phyloP scores from a whole-genome alignment of 2,797 vertebrate species.

The Limnodromus scolopaceus region DNA sequence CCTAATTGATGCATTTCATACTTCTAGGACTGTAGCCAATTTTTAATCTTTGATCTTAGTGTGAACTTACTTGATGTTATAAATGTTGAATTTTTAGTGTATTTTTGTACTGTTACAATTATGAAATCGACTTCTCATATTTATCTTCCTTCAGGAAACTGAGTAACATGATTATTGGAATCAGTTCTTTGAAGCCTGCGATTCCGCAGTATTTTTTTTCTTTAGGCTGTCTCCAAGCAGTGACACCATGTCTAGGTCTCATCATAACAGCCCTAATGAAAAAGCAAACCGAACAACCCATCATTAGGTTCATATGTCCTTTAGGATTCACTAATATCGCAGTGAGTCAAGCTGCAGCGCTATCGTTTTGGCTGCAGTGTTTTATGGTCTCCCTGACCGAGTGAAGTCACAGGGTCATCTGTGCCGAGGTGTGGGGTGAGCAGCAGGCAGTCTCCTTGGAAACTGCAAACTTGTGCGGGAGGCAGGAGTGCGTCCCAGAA shows the following conservation, averaged over 20 bases:
- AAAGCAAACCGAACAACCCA: background rate
- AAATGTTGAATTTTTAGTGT: constrained; percentile 37
- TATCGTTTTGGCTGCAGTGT: background rate
- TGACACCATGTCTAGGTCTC: constrained; percentile 69
- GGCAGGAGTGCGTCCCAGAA: constrained; percentile 10
- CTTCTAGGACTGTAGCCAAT: background rate
- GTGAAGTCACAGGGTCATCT: constrained; percentile 53
- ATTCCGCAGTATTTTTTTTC: background rate
- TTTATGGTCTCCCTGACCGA: constrained; percentile 60
- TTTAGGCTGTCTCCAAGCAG: constrained; percentile 57
- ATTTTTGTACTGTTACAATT: background rate
- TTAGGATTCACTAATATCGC: constrained; percentile 36
- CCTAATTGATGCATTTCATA: constrained; percentile 20
- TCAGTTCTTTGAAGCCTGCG: background rate
- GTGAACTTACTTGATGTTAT: background rate
- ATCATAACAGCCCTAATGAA: constrained; percentile 57
- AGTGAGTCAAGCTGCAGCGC: constrained; percentile 34
- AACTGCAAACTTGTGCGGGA: constrained; percentile 6
- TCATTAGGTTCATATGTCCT: constrained; percentile 43
- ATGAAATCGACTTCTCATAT: constrained; percentile 4
- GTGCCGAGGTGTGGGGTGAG: constrained; percentile 22
- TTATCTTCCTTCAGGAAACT: constrained; percentile 48
- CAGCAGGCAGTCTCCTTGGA: constrained; percentile 56
- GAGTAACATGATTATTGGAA: constrained; percentile 42
- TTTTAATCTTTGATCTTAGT: constrained; percentile 46